These are phyloP conservation scores for Antheraea assamensis DNA, from an alignment of 2,888 invertebrate genomes.

Conservation along the genomic window DNA sequence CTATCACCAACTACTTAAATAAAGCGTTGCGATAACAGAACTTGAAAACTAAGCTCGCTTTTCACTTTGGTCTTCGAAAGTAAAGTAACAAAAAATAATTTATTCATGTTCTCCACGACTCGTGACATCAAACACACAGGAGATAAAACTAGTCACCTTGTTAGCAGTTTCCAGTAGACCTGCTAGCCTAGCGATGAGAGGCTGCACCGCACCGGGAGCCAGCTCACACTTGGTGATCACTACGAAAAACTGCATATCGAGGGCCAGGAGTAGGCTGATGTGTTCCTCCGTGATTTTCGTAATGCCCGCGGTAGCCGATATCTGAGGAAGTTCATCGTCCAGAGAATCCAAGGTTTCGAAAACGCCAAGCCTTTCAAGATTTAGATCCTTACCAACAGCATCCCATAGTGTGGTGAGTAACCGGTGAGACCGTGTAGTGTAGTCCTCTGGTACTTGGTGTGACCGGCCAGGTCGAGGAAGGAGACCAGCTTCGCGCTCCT, in stretches of 20 bases:
- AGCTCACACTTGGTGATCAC: constrained; percentile 97
- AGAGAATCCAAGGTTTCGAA: no score
- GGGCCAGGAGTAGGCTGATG: constrained; percentile 89
- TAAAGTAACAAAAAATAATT: no score
- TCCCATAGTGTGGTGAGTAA: constrained; percentile 91
- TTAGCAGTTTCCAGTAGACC: constrained; percentile 38
- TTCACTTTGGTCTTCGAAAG: no score
- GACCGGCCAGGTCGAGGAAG: constrained; percentile 97
- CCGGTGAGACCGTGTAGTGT: constrained; percentile 97
- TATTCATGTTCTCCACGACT: no score
- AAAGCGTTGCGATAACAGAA: no score
- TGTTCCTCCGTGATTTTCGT: constrained; percentile 95
- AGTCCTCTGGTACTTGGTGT: constrained; percentile 96
- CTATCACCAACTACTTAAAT: no score
- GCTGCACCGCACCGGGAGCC: constrained; percentile 86
- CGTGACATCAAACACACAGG: no score
- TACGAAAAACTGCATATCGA: constrained; percentile 95
- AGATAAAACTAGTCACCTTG: constrained; percentile 42
- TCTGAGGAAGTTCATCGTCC: constrained; percentile 61
- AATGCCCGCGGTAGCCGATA: constrained; percentile 91
- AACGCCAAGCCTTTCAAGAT: neutral
- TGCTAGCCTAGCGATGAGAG: constrained; percentile 83
- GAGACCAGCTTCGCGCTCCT: constrained; percentile 96
- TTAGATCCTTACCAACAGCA: constrained; percentile 60
- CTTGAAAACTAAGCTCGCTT: no score